A percentile compares a stretch with the other conserved stretches of the same genome.
Conservation (phyloP, 2,797 vertebrate species). For the Gallinago solitaria region DNA sequence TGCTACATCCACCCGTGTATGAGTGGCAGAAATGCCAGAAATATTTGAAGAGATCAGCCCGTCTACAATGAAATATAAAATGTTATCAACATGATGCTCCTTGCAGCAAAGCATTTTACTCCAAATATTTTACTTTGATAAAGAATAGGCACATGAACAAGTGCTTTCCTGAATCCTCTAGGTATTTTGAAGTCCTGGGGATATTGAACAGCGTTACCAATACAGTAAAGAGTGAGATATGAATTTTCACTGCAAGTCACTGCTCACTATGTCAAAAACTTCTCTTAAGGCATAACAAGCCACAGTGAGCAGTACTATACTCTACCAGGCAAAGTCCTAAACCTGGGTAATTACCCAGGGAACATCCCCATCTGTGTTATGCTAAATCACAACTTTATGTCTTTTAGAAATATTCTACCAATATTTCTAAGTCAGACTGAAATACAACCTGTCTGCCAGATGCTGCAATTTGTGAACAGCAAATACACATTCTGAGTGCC, state of each 20-base stretch:
- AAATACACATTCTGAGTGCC: background rate
- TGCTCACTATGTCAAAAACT: background rate
- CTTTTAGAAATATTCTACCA: background rate
- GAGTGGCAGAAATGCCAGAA: background rate
- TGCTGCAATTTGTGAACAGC: background rate
- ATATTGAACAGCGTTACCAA: background rate
- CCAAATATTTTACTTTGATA: background rate
- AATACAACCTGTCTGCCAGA: constrained; percentile 44
- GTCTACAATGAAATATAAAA: background rate
- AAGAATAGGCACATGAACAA: accelerated
- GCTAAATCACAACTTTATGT: background rate
- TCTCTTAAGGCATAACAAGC: background rate
- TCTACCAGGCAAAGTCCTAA: background rate
- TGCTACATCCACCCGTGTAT: background rate
- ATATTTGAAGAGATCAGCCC: background rate
- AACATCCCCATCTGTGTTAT: background rate
- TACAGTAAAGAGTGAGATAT: background rate
- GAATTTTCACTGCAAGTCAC: background rate
- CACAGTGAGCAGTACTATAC: background rate
- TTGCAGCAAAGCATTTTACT: background rate
- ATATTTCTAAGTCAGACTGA: background rate
- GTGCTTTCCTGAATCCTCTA: background rate
- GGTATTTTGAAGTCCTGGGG: background rate
- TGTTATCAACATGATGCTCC: background rate
- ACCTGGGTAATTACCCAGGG: background rate